phyloP scores from a whole-genome alignment of 53 echinoderm and acorn worm genomes.

The Holothuria scabra region DNA sequence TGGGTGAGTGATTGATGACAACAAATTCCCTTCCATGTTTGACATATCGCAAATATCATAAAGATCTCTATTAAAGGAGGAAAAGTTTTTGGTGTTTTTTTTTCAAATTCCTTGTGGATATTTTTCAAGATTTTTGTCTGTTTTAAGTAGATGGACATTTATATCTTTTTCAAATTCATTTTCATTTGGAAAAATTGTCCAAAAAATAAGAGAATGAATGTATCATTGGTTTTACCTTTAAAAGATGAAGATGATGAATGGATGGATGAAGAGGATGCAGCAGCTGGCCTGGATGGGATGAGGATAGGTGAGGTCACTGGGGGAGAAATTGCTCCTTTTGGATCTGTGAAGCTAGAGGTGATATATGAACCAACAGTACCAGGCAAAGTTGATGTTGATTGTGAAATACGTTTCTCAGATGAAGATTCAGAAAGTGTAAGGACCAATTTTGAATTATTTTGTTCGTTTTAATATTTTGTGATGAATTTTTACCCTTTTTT shows the following conservation, averaged over 20 bases:
- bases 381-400: slow-evolving; percentile 93
- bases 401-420: slow-evolving; percentile 90
- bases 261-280: slow-evolving; percentile 45
- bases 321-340: slow-evolving; percentile 82
- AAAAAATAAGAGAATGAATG: no score
- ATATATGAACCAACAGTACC: slow-evolving; percentile 90
- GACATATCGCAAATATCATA: no score
- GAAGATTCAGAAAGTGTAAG: slow-evolving; percentile 81
- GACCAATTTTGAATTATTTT: not conserved
- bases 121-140: no score
- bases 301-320: slow-evolving; percentile 64
- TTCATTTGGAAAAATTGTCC: no score
- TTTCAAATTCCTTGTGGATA: no score
- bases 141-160: no score
- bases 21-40: no score
- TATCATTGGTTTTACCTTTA: no score
- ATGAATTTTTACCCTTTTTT: not conserved
- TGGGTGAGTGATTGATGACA: slow-evolving; percentile 1
- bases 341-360: slow-evolving; percentile 84
- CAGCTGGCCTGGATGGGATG: slow-evolving; percentile 84
- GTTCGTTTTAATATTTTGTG: not conserved
- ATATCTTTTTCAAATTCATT: no score
- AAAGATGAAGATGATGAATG: slow-evolving; percentile 41
- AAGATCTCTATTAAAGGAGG: no score
- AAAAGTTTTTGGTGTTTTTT: no score